Conservation (phyloP, 2,888 invertebrate genomes). For the Brachynemurus nebulosus region DNA sequence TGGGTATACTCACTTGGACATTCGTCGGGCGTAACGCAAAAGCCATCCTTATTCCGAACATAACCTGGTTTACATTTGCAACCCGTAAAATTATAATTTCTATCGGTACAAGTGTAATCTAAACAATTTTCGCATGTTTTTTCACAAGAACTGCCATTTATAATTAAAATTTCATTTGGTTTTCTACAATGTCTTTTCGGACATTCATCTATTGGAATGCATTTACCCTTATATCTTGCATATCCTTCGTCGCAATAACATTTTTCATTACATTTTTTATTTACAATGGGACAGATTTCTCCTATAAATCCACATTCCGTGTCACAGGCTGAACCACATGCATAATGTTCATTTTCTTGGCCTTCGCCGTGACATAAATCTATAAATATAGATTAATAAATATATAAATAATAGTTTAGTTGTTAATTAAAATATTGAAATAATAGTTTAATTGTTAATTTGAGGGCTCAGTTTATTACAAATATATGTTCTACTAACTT, state of each 20-base stretch:
- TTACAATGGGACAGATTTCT: constrained; percentile 19
- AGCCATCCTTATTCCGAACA: too few species aligned
- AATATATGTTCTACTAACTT: not conserved
- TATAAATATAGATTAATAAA: too few species aligned
- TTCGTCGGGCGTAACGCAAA: too few species aligned
- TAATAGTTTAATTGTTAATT: too few species aligned
- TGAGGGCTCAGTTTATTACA: not conserved
- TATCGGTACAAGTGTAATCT: not conserved
- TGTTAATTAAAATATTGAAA: too few species aligned
- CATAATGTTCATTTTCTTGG: constrained; percentile 18
- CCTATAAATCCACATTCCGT: constrained; percentile 19
- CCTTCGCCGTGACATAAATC: too few species aligned
- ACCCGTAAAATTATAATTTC: not conserved
- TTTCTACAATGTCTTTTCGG: not conserved
- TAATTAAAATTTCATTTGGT: too few species aligned
- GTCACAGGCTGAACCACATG: constrained; percentile 24
- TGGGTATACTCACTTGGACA: too few species aligned
- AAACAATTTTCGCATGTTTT: too few species aligned
- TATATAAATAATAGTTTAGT: too few species aligned
- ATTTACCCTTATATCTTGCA: constrained; percentile 18
- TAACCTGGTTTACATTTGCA: too few species aligned
- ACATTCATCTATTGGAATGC: constrained; percentile 20
- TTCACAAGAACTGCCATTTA: too few species aligned
- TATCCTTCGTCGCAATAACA: constrained; percentile 22
- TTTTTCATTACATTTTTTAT: constrained; percentile 20